Evolutionary conservation across 1,140 invertebrate species (phyloP), one percentile per base, ranked within the genome.

Genomic region (Globodera rostochiensis): DNA sequence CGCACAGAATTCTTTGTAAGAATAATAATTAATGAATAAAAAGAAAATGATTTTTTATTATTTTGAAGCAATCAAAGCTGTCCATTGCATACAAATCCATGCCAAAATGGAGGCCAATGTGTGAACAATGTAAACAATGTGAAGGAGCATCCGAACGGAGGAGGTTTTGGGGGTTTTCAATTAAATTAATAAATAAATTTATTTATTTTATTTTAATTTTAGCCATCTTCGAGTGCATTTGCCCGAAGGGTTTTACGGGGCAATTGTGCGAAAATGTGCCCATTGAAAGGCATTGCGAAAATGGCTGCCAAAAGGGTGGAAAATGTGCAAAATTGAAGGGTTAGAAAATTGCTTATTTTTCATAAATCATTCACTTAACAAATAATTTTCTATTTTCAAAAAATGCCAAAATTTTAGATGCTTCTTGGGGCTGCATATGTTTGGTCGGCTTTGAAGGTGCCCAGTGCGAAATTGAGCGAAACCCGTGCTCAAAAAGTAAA

Each of bases 381-480:
- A 25, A 25, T 25, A 25, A 25, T 25, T 25, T 25, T 25, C 25
- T 25, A 25, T 25, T 25, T 25, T 25, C 25, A 25, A 25, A 25
- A 0, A 25, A 25, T 25, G 25, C 25, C 25, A 25, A 25, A 25
- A 15, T 19, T 15, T 57, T 46, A 80, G 92, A 96, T 77, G 94
- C 95, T 91, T 92, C 92, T 21, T 97, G 96, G 91, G 94, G 93
- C 11, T 97, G 96, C 91, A 92, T 93, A 67, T 97, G 96, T 90
- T 94, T 95, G 3, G 92, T 94, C 0, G 94, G 94, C 3, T 97
- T 94, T 91, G 95, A 77, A 73, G 86, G 78, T 19, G 4, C 47
- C 76, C 78, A 79, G 47, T 87, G 86, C 69, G 85, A 87, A 74
- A 66, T 50, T 64, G 89, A 88, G 50, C 69, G 74, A 67, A 81